Conservation (phyloP, 2,797 vertebrate genomes). For the Rhynchotus rufescens region DNA sequence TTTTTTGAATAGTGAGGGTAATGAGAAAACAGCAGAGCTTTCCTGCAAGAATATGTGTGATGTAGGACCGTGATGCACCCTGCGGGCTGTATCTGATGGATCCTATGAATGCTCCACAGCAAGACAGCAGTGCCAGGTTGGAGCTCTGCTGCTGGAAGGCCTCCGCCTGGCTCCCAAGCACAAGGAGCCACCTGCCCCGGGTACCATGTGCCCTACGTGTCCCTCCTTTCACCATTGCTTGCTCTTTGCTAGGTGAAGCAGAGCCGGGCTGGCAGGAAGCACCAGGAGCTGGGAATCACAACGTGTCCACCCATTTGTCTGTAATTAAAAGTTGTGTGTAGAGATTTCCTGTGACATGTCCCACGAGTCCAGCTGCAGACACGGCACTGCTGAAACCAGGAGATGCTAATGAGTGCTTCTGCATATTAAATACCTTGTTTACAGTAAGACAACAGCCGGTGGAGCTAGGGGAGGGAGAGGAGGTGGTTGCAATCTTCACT, state of each 20-base stretch:
- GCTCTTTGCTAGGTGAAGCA: not conserved
- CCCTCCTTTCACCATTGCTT: fast-evolving
- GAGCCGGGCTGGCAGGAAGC: not conserved
- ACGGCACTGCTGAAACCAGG: conserved; percentile 52
- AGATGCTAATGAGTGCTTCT: conserved; percentile 79
- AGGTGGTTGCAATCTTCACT: conserved; percentile 9
- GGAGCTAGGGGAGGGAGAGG: conserved; percentile 42
- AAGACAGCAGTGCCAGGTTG: fast-evolving
- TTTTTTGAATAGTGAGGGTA: not conserved
- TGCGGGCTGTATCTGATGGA: too few relatives aligned
- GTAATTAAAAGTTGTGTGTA: conserved; percentile 79
- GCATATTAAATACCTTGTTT: conserved; percentile 81
- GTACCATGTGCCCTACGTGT: fast-evolving
- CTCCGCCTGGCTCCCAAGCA: not conserved
- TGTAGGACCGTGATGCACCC: too few relatives aligned
- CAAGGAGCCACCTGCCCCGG: too few relatives aligned
- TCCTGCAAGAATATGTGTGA: not conserved
- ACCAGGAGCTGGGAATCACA: not conserved
- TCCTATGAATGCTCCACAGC: not conserved
- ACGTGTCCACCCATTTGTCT: conserved; percentile 71
- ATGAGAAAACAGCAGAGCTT: not conserved
- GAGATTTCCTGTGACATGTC: conserved; percentile 78
- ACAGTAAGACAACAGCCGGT: conserved; percentile 71
- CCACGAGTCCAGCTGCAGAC: conserved; percentile 76
- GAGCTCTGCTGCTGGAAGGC: not conserved